Evolutionary conservation across 2,888 invertebrate genomes (phyloP).

Genomic region (Acleris literana): DNA sequence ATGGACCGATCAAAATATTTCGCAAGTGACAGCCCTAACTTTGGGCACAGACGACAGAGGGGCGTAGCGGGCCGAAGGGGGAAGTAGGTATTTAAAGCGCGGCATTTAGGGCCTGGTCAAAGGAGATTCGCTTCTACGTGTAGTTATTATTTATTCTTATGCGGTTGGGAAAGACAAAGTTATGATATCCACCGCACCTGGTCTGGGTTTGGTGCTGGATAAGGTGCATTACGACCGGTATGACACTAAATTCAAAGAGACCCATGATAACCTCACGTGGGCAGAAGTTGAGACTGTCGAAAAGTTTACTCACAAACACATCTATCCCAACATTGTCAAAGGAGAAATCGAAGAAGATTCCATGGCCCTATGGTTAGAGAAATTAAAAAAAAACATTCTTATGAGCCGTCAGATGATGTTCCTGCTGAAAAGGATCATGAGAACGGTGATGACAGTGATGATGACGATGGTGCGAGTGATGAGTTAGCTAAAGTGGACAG

Average conservation of each 20-base stretch:
- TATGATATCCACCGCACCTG: slow-evolving; percentile 97
- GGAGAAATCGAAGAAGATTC: slow-evolving; percentile 90
- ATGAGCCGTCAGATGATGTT: slow-evolving; percentile 80
- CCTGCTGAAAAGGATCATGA: slow-evolving; percentile 54
- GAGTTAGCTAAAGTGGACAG: neutral
- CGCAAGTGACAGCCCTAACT: too few relatives aligned
- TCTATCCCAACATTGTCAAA: slow-evolving; percentile 91
- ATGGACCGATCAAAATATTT: too few relatives aligned
- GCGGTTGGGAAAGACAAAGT: slow-evolving; percentile 89
- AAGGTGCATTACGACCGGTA: slow-evolving; percentile 96
- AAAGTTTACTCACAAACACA: slow-evolving; percentile 90
- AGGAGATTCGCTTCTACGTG: too few relatives aligned
- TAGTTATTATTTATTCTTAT: too few relatives aligned
- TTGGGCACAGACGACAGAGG: too few relatives aligned
- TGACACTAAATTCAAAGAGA: slow-evolving; percentile 93
- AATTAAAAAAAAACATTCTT: slow-evolving; percentile 87
- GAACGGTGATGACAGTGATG: slow-evolving; percentile 56
- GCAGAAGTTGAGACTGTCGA: slow-evolving; percentile 87
- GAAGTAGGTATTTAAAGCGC: too few relatives aligned
- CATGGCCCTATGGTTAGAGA: slow-evolving; percentile 90
- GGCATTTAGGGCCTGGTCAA: too few relatives aligned
- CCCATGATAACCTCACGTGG: slow-evolving; percentile 94
- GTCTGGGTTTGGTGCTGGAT: slow-evolving; percentile 95
- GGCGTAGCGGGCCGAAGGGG: too few relatives aligned
- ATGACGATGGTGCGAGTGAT: slow-evolving; percentile 55